Evolutionary conservation across 92 coral and sea anemone species (phyloP).

Genomic region (Meandrina meandrites): DNA sequence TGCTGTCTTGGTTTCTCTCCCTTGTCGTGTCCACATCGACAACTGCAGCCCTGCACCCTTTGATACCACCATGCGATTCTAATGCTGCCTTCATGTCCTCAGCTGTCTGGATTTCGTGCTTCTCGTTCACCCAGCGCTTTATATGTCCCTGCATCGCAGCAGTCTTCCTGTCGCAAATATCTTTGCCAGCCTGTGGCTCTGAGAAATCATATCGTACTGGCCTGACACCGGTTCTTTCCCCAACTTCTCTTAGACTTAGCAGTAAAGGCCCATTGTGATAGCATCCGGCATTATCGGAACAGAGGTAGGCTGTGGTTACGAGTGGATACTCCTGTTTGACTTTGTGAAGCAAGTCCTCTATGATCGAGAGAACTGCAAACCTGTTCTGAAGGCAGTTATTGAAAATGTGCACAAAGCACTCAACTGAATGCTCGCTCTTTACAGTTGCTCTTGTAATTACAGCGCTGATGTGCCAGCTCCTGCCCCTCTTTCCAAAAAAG

Average conservation of each 20-base stretch:
- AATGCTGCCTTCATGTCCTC: constrained; percentile 58
- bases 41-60: constrained; percentile 56
- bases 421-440: constrained; percentile 29
- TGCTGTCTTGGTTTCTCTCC: constrained; percentile 41
- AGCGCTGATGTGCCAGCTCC: constrained; percentile 53
- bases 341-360: constrained; percentile 33
- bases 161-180: constrained; percentile 50
- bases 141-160: constrained; percentile 64
- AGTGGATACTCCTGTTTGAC: constrained; percentile 46
- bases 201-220: constrained; percentile 52
- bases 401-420: constrained; percentile 4
- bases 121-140: constrained; percentile 55
- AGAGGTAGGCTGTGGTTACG: constrained; percentile 36
- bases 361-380: constrained; percentile 51
- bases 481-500: constrained; percentile 39
- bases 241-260: constrained; percentile 42
- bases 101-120: constrained; percentile 44
- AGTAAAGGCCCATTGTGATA: constrained; percentile 57
- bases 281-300: constrained; percentile 60
- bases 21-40: constrained; percentile 35
- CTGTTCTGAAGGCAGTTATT: constrained; percentile 21
- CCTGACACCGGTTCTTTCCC: constrained; percentile 39
- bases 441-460: constrained; percentile 29
- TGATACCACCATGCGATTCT: constrained; percentile 52
- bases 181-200: constrained; percentile 58